A percentile compares a stretch with the other conserved stretches of the same genome.
Evolutionary conservation across 2,113 vertebrate genomes (phyloP).

Genomic region (Plectropomus leopardus): DNA sequence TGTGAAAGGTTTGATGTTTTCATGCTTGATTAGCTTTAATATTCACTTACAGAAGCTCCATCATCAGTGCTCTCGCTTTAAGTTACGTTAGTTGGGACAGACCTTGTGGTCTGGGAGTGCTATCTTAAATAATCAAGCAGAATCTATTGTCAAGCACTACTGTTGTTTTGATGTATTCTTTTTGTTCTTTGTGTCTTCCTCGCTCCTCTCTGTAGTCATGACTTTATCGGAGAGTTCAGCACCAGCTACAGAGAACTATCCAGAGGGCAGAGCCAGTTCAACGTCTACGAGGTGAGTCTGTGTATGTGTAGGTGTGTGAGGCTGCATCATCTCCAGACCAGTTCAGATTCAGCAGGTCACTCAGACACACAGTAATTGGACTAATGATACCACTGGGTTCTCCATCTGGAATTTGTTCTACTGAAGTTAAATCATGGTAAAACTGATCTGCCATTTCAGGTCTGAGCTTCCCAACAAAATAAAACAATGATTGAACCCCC

Average conservation of each 20-base stretch:
- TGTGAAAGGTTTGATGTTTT: neutral
- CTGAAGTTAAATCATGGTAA: neutral
- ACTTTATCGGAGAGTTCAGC: constrained; percentile 98
- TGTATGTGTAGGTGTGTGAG: neutral
- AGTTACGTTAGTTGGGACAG: neutral
- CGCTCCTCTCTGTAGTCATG: constrained; percentile 85
- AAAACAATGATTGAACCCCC: no score
- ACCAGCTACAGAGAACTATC: constrained; percentile 97
- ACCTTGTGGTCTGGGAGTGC: neutral
- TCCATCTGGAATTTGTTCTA: neutral
- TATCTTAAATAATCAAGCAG: neutral
- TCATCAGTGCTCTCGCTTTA: neutral
- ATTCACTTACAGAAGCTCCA: neutral
- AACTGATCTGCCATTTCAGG: neutral
- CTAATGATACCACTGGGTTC: neutral
- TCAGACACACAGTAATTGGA: neutral
- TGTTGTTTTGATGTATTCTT: neutral
- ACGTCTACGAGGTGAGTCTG: constrained; percentile 93
- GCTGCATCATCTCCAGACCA: neutral
- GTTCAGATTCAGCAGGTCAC: neutral
- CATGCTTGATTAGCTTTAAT: neutral
- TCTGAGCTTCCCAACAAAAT: neutral
- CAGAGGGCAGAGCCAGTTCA: constrained; percentile 96
- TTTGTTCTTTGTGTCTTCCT: neutral
- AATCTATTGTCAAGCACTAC: neutral